Base-by-base conservation (phyloP, 2,888 invertebrate genomes). In the Myathropa florea region DNA sequence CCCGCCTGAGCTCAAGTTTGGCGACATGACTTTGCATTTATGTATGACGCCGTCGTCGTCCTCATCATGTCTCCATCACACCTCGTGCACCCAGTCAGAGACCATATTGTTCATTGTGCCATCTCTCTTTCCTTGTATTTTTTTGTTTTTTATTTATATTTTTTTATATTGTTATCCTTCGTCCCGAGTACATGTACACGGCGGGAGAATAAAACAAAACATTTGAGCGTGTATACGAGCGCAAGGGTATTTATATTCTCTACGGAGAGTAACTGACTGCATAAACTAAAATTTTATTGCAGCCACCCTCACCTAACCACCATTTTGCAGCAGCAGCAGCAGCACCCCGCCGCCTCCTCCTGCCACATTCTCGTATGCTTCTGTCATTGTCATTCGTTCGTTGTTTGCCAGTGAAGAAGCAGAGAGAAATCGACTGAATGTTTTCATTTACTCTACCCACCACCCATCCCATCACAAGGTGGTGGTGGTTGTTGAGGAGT, bases 251-350 rank as follows among this genome's bases (percentile, higher is more conserved):
- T 72, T 81, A 73, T 82, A 83, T 70, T 73, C 73, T 82, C 86
- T 28, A 65, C 39, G 83, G 86, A 18, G 46, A 78, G 83, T 79
- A 83, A 86, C 86, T 83, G 86, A 83, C 71, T 86, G 86, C 55
- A 86, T 86, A 86, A 86, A 86, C 86, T 86, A 75, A 75, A 78
- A 77, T 82, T 85, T 81, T 72, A 85, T 81, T 85, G 76, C 72
- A 75, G 46, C 46, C 78, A 82, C 67, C 53, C 46, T 24, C 60
- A 14, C 10, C 28, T 10, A 21, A 14, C 21, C 57, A 55, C 46
- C n/a, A n/a, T n/a, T n/a, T n/a, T n/a, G n/a, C n/a, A n/a, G n/a
- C n/a, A n/a, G n/a, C n/a, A n/a, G n/a, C n/a, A n/a, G n/a, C 33
- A n/a, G 18, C 64, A 6, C 30, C 28, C 14, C 33, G 24, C 36